A percentile compares a stretch with the other conserved stretches of the same genome.
Evolutionary conservation across 1,140 invertebrate species (phyloP).

Genomic region (Contarinia nasturtii): DNA sequence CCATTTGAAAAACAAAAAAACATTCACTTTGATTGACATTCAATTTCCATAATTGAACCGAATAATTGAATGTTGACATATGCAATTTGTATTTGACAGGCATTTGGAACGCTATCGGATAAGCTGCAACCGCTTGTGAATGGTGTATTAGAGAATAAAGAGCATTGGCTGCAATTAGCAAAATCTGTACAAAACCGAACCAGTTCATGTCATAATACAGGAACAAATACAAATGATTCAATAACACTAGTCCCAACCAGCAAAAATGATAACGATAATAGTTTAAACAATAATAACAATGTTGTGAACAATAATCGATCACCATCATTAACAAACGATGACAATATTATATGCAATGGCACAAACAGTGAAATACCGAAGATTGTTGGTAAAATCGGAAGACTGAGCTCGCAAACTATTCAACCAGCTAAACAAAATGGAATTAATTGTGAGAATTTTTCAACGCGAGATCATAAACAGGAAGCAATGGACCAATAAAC

Average conservation of each 20-base stretch:
- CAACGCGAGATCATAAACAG: background rate
- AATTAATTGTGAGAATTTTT: background rate
- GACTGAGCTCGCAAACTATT: background rate
- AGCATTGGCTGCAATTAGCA: conserved; percentile 62
- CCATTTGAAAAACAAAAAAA: too few species aligned
- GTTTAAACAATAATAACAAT: conserved; percentile 3
- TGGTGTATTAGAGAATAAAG: conserved; percentile 64
- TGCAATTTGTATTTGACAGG: conserved; percentile 28
- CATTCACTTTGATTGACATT: too few species aligned
- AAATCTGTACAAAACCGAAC: conserved; percentile 24
- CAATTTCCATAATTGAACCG: too few species aligned
- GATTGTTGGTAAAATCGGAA: conserved; percentile 23
- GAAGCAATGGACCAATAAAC: conserved; percentile 1
- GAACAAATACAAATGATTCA: conserved; percentile 4
- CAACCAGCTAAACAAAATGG: background rate
- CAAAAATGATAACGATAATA: conserved; percentile 3
- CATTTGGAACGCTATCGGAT: conserved; percentile 60
- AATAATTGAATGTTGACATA: background rate
- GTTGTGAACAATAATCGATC: conserved; percentile 13
- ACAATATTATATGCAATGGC: background rate
- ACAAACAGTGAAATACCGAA: conserved; percentile 24
- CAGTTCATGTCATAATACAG: conserved; percentile 9
- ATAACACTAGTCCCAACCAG: conserved; percentile 7
- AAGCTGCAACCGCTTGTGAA: conserved; percentile 61
- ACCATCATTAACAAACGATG: conserved; percentile 2